Evolutionary conservation across 2,797 vertebrate genomes (phyloP).

Genomic region (Macropus fuliginosus): DNA sequence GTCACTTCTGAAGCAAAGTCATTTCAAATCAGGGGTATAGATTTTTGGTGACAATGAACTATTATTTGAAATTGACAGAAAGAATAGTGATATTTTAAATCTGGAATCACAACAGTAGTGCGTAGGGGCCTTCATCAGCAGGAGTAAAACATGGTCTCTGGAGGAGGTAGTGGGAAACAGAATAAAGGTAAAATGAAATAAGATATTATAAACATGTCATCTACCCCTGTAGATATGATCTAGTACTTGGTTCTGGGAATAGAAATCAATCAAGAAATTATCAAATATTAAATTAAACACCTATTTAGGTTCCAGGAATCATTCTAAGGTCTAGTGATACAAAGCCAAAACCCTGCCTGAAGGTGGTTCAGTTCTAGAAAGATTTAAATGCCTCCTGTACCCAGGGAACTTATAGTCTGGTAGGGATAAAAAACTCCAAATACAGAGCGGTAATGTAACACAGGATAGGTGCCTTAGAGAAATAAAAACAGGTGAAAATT

Average conservation of each 20-base stretch:
- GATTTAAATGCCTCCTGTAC: neutral
- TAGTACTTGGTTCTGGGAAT: neutral
- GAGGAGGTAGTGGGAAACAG: neutral
- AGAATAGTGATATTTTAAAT: neutral
- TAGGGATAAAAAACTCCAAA: neutral
- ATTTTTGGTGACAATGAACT: neutral
- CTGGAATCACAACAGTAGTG: neutral
- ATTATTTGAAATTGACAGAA: neutral
- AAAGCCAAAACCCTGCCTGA: neutral
- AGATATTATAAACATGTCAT: neutral
- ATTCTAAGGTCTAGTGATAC: neutral
- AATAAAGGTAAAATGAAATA: neutral
- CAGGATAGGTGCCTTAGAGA: neutral
- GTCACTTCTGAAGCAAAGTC: neutral
- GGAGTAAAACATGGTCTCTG: neutral
- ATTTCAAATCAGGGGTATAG: neutral
- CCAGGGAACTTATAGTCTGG: neutral
- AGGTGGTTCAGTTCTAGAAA: neutral
- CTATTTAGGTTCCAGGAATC: neutral
- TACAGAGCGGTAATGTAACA: too few species aligned
- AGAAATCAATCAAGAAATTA: neutral
- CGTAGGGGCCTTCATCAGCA: neutral
- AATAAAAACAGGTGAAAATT: neutral
- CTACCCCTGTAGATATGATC: neutral
- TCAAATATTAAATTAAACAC: neutral